Evolutionary conservation across 2,797 vertebrate genomes (phyloP).

Genomic region (Crenuchus spilurus): DNA sequence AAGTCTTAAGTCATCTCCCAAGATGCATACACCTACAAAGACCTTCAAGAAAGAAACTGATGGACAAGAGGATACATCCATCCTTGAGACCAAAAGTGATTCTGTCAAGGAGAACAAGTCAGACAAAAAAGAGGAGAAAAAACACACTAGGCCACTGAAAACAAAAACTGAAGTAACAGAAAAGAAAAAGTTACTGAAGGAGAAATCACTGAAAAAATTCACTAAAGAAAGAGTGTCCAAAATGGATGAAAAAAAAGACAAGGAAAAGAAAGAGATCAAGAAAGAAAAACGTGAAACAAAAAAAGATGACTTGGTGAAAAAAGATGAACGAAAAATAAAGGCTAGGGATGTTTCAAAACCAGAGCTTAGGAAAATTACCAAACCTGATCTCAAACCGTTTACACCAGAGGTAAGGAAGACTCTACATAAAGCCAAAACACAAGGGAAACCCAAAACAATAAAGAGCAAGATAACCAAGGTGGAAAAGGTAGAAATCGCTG

Average conservation of each 20-base stretch:
- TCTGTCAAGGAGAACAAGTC: slow-evolving; percentile 83
- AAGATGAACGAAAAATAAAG: slow-evolving; percentile 91
- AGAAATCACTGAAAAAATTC: slow-evolving; percentile 91
- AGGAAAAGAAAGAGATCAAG: slow-evolving; percentile 95
- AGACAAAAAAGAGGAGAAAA: slow-evolving; percentile 85
- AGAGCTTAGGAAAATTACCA: slow-evolving; percentile 89
- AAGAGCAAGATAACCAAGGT: slow-evolving; percentile 76
- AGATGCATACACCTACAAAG: slow-evolving; percentile 79
- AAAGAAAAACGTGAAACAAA: slow-evolving; percentile 88
- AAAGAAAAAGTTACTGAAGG: slow-evolving; percentile 91
- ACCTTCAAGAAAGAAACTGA: slow-evolving; percentile 84
- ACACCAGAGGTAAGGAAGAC: slow-evolving; percentile 97
- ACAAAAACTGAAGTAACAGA: slow-evolving; percentile 87
- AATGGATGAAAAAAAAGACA: slow-evolving; percentile 96
- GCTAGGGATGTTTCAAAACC: slow-evolving; percentile 87
- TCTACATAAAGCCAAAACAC: slow-evolving; percentile 91
- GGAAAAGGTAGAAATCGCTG: slow-evolving; percentile 58
- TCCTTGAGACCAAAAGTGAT: slow-evolving; percentile 84
- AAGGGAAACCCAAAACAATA: slow-evolving; percentile 84
- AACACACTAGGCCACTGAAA: slow-evolving; percentile 81
- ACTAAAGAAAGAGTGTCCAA: slow-evolving; percentile 91
- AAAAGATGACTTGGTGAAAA: slow-evolving; percentile 89
- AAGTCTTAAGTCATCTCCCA: slow-evolving; percentile 92
- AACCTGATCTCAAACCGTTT: slow-evolving; percentile 93
- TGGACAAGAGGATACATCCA: slow-evolving; percentile 79